Evolutionary conservation across 2,113 vertebrate species (phyloP), one percentile per base, ranked within the genome.

Genomic region (Chaetorhynchus papuensis): DNA sequence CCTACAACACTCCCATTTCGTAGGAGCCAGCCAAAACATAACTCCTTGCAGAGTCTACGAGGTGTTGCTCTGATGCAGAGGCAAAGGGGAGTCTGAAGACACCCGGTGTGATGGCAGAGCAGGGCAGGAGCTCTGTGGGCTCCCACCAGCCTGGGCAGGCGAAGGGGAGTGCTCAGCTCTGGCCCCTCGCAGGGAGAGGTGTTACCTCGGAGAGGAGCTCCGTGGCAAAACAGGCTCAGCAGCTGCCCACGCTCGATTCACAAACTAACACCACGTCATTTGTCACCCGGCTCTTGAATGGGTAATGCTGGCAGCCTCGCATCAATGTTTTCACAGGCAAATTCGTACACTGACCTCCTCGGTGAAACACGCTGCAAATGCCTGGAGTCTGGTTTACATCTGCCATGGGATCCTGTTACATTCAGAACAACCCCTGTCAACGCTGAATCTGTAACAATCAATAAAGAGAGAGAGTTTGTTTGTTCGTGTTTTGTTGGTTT

Each of bases 381-480:
- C 96, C 87, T 86, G 80, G 76, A 91, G 93, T 83, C 91, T 95
- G 89, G 60, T 96, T 92, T 95, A 83, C 91, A 88, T 97, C 95
- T 93, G 93, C 71, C 86, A 35, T 24, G 71, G 96, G 96, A 96
- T 96, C 90, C 94, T 92, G 96, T 95, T 95, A 94, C 82, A 74
- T 68, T 97, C 96, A 80, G 89, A 95, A 91, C 76, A 93, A 92
- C 94, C 93, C 68, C 85, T 94, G 93, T 93, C 96, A 96, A 96
- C 87, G n/a, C 93, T 92, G 95, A 96, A 96, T 96, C 76, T 84
- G 93, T 93, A 91, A 92, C 91, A 94, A 90, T 95, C 95, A 85
- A 96, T 92, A 92, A 92, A 92, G 85, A 74, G 63, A 89, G 85
- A 53, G 80, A 57, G 86, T 89, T 92, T 83, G 79, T 93, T 95